Base-by-base conservation (phyloP, 53 echinoderm and acorn worm genomes). In the Stichopus horrens region DNA sequence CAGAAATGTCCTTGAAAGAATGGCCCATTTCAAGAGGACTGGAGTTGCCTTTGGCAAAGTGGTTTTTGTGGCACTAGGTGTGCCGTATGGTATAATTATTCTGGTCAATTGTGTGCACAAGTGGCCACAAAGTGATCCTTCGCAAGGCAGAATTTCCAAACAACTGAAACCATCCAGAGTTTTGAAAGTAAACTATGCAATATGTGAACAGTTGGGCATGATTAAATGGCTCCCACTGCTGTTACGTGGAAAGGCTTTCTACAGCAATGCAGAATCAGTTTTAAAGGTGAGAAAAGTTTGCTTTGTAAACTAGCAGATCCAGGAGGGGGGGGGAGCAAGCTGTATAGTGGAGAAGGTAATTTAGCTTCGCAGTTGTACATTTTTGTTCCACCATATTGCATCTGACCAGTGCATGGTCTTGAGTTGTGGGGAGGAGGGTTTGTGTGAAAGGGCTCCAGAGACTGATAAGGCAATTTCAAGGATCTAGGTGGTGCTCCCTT, bases 141-240 rank as follows among this genome's bases (percentile, higher is more conserved):
- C 74, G 59, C 90, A 91, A 79, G 83, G 74, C 63, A 81, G 77
- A 76, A 90, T 76, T 79, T 67, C 65, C n/a, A 85, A 89, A 60
- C 90, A 92, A 63, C 91, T 94, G 83, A 79, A 88, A 7, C 94
- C 94, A 8, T 73, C 83, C 54, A 91, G 94, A 86, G 90, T 92
- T 8, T 74, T 91, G 57, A 83, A 75, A 37, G 84, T 91, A 10
- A 90, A 84, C 63, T 90, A 90, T 81, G 92, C 74, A 5, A 16
- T 90, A 11, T 73, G 76, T 18, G 76, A 90, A 79, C 92, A 92
- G 77, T 67, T 90, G 16, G 68, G 76, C 52, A 55, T 92, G 56
- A 22, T 86, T 55, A 88, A 55, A 53, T 90, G 76, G 53, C 86
- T 92, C 79, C 94, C 91, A 37, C 55, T 94, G 58, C 53, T 83